phyloP scores from a whole-genome alignment of 2,888 invertebrate genomes.

The Melieria omissa region DNA sequence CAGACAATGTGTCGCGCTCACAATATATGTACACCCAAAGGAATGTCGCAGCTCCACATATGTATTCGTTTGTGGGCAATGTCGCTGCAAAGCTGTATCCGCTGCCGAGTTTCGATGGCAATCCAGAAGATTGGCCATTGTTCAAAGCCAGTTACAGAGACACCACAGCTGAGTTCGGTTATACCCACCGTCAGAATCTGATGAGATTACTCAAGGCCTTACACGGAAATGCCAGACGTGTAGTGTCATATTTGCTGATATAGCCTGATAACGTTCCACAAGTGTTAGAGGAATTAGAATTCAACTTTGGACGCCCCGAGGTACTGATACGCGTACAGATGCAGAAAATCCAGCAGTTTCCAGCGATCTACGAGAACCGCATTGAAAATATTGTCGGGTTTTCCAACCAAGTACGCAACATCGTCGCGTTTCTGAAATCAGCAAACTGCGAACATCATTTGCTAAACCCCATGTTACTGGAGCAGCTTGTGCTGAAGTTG shows the following conservation, averaged over 20 bases:
- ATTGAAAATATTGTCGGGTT: conserved; percentile 26
- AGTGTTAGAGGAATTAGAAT: conserved; percentile 31
- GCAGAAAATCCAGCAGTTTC: conserved; percentile 26
- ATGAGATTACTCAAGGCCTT: not conserved
- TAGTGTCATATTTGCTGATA: conserved; percentile 15
- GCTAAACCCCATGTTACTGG: conserved; percentile 28
- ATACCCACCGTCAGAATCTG: not conserved
- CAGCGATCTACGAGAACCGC: conserved; percentile 18
- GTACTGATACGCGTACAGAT: conserved; percentile 29
- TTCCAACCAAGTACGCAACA: conserved; percentile 24
- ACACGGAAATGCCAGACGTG: conserved; percentile 11
- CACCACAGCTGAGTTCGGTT: not conserved
- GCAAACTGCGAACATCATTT: conserved; percentile 33
- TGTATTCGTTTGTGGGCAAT: conserved; percentile 11
- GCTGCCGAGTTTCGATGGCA: conserved; percentile 6
- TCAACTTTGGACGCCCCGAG: conserved; percentile 36
- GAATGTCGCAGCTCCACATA: no score
- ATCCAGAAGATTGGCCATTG: conserved; percentile 4
- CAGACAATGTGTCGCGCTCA: no score
- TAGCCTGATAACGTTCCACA: conserved; percentile 17
- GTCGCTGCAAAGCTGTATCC: conserved; percentile 13
- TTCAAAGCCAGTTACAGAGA: conserved; percentile 5
- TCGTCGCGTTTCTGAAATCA: conserved; percentile 29
- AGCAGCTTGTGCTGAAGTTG: conserved; percentile 32
- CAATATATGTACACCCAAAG: no score